These are phyloP conservation scores for Chrysotoxum bicinctum DNA, from an alignment of 2,888 invertebrate species.

Conservation along the genomic window DNA sequence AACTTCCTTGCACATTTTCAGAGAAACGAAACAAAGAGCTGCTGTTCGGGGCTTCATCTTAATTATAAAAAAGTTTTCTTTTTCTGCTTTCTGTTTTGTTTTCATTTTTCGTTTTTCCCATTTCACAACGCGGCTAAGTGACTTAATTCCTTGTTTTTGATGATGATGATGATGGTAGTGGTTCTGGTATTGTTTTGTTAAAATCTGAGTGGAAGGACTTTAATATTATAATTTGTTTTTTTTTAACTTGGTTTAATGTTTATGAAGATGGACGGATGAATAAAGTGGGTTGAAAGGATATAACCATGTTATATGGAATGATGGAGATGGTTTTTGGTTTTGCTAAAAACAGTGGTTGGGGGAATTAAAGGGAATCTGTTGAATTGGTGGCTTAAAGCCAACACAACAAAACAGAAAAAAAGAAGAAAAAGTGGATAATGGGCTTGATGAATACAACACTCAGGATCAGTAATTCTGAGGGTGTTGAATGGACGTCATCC, in stretches of 20 bases:
- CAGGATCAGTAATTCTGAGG: conserved; percentile 31
- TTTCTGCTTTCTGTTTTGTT: conserved; percentile 7
- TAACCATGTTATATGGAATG: not conserved
- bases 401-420: conserved; percentile 6
- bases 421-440: conserved; percentile 68
- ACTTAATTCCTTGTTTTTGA: conserved; percentile 57
- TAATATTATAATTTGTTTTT: conserved; percentile 28
- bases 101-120: not conserved
- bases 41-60: conserved; percentile 53
- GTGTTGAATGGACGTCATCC: conserved; percentile 36
- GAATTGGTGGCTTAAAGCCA: conserved; percentile 32
- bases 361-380: not conserved
- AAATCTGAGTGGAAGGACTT: conserved; percentile 59
- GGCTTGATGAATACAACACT: conserved; percentile 65
- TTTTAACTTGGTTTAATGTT: conserved; percentile 16
- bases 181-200: conserved; percentile 66
- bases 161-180: not conserved
- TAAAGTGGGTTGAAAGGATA: conserved; percentile 19
- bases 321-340: not conserved
- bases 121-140: conserved; percentile 61
- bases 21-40: conserved; percentile 68
- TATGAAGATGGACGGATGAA: conserved; percentile 50
- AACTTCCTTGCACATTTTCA: conserved; percentile 41
- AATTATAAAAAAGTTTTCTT: conserved; percentile 60
- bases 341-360: not conserved